A percentile compares a stretch with the other conserved stretches of the same genome.
Conservation (phyloP, 2,888 invertebrate species). For the Caenorhabditis becei region DNA sequence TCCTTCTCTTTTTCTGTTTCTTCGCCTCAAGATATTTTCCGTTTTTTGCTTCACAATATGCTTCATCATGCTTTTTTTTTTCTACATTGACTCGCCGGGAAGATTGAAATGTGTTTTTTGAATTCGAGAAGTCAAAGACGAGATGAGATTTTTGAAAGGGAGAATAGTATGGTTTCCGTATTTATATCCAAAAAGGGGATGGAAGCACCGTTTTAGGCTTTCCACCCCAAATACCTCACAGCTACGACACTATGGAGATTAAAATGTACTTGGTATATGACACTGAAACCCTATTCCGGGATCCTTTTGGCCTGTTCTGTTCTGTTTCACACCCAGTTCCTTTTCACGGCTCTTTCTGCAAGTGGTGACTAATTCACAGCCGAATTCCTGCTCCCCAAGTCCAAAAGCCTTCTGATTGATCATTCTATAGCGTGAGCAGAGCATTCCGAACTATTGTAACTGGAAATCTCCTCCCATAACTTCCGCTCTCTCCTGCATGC, state of each 20-base stretch:
- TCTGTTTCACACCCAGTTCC: background rate
- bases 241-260: conserved; percentile 2
- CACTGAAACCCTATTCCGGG: conserved; percentile 5
- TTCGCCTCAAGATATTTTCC: conserved; percentile 40
- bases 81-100: background rate
- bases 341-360: background rate
- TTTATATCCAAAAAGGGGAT: background rate
- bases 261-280: conserved; percentile 10
- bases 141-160: conserved; percentile 3
- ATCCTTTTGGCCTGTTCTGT: conserved; percentile 2
- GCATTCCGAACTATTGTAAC: conserved; percentile 14
- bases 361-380: conserved; percentile 4
- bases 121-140: background rate
- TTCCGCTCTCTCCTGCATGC: background rate
- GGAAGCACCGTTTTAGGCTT: background rate
- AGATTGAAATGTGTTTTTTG: background rate
- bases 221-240: conserved; percentile 1
- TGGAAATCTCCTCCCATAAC: background rate
- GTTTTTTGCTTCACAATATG: conserved; percentile 20
- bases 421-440: conserved; percentile 5
- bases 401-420: conserved; percentile 18
- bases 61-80: background rate
- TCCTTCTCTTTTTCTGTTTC: conserved; percentile 8
- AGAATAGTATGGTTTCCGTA: conserved; percentile 10
- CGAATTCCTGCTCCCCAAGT: background rate